Evolutionary conservation across 2,113 vertebrate species (phyloP).

Genomic region (Melanocharis versteri): DNA sequence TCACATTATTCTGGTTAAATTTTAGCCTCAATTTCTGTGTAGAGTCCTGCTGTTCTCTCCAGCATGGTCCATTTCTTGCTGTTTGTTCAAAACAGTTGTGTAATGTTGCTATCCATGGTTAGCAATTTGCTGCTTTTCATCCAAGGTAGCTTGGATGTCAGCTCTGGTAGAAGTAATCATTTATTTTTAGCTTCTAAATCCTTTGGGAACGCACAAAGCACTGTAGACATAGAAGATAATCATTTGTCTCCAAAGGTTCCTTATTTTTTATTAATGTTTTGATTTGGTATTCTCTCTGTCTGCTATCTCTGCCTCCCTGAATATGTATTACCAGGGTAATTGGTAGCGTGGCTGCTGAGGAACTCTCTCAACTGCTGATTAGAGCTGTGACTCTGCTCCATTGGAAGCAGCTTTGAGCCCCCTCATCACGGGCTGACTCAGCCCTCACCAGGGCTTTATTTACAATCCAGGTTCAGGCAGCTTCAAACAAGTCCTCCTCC

Average conservation of each 20-base stretch:
- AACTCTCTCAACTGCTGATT: slow-evolving; percentile 42
- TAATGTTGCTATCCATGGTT: not conserved
- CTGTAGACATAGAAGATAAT: not conserved
- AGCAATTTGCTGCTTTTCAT: slow-evolving; percentile 16
- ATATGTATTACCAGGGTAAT: slow-evolving; percentile 33
- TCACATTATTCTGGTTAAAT: not conserved
- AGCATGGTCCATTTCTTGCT: not conserved
- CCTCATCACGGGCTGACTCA: slow-evolving; percentile 19
- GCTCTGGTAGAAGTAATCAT: not conserved
- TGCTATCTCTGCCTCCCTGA: slow-evolving; percentile 20
- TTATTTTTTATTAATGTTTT: slow-evolving; percentile 56
- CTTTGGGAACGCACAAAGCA: not conserved
- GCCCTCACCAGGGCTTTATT: slow-evolving; percentile 1
- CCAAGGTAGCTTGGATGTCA: not conserved
- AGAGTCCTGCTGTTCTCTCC: not conserved
- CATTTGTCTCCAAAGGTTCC: slow-evolving; percentile 30
- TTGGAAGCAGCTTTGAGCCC: slow-evolving; percentile 19
- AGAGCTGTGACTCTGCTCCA: not conserved
- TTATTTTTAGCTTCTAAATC: slow-evolving; percentile 35
- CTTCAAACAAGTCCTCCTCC: not conserved
- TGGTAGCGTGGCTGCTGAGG: slow-evolving; percentile 15
- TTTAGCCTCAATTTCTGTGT: not conserved
- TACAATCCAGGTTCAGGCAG: not conserved
- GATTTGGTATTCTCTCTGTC: slow-evolving; percentile 41
- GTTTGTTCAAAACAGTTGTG: not conserved